Base-by-base conservation (phyloP, 2,797 vertebrate species). In the Paedocypris micromegethes region DNA sequence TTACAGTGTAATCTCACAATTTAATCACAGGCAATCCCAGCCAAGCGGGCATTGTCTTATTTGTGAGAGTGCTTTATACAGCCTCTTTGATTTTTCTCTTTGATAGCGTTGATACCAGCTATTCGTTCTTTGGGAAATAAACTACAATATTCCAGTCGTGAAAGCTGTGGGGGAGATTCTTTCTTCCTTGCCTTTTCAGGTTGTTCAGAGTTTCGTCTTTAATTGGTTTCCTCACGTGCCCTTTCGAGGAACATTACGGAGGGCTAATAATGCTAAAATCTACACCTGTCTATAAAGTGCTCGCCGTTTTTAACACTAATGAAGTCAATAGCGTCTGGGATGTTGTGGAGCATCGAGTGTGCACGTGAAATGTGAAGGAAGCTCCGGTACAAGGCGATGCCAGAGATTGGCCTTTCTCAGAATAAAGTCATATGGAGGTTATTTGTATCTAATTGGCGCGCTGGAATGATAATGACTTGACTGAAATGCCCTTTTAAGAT, bases 291-390 rank as follows among this genome's bases (percentile, higher is more conserved):
- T 84, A 79, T 77, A 89, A 89, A 88, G 88, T 77, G 84, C 85
- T 87, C 82, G 81, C 86, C 84, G 86, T 88, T 88, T 89, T 88
- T 86, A 88, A 87, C 84, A 81, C 86, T 89, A 89, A 90, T 88
- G 87, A 88, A 89, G 84, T 9, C 50, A 66, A 52, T 72, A 60
- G 70, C 55, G 45, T 60, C 53, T 64, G 0, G 46, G 23, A 56
- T 41, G 38, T 47, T 72, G 63, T 66, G 63, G 49, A 59, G 9
- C 39, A 66, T 55, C 59, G 63, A 70, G 59, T 45, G 56, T 66
- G 38, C 63, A 66, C 49, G 60, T 86, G 82, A 83, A 84, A 78
- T 55, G 82, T 77, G 68, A 54, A 70, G 63, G 50, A 50, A 47
- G 68, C 41, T 40, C 3, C 4, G 6, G 37, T 84, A 81, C 9